Percentiles rank a stretch among this genome's conserved stretches.
phyloP scores from a whole-genome alignment of 2,797 vertebrate species.

The Hafferia zeledoni region DNA sequence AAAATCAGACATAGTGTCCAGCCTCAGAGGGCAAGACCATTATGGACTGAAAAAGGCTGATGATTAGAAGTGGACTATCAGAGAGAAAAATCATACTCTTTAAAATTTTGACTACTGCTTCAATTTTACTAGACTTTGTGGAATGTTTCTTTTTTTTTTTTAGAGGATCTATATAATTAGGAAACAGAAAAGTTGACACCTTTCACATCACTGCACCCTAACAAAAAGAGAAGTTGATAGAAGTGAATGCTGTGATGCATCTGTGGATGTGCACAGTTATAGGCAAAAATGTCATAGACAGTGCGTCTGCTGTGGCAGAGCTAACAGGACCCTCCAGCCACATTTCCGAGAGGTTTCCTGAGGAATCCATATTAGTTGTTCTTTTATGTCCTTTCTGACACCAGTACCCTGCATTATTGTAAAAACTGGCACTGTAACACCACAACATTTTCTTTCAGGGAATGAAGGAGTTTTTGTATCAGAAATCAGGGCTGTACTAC shows the following conservation, averaged over 20 bases:
- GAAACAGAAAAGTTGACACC: not conserved
- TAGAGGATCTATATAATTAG: not conserved
- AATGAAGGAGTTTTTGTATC: not conserved
- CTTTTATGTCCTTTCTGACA: not conserved
- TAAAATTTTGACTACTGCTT: not conserved
- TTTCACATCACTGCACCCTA: not conserved
- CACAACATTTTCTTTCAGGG: constrained; percentile 8
- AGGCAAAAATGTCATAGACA: not conserved
- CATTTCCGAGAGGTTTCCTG: not conserved
- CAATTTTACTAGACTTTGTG: not conserved
- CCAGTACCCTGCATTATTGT: not conserved
- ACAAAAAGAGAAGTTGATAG: not conserved
- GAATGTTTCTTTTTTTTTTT: not conserved
- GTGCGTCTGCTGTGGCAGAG: not conserved
- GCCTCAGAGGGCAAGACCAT: not conserved
- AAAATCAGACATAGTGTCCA: not conserved
- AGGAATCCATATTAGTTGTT: not conserved
- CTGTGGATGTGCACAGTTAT: accelerated
- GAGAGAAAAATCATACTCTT: not conserved
- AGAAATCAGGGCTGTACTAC: not conserved
- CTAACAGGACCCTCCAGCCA: not conserved
- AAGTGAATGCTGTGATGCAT: not conserved
- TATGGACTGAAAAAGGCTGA: not conserved
- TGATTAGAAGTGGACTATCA: accelerated
- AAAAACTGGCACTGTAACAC: not conserved